These are phyloP conservation scores for Dendrolimus pini DNA, from an alignment of 2,888 invertebrate genomes.

Conservation along the genomic window DNA sequence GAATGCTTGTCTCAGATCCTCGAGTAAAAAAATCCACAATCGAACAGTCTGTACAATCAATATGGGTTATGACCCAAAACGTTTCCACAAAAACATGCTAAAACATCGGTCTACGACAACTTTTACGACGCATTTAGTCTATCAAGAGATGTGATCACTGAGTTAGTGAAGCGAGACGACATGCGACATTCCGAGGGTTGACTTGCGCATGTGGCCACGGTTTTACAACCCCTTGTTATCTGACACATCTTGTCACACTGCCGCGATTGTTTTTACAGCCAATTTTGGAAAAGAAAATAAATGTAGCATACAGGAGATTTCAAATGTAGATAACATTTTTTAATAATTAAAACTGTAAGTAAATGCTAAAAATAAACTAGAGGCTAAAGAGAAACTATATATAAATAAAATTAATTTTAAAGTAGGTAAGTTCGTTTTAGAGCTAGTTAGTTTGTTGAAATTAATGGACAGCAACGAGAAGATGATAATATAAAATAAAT, in stretches of 20 bases:
- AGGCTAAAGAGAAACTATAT: too few relatives aligned
- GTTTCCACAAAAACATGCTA: not conserved
- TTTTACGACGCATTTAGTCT: conserved; percentile 42
- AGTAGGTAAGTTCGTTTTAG: too few relatives aligned
- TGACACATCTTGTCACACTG: conserved; percentile 27
- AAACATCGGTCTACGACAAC: not conserved
- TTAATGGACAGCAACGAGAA: too few relatives aligned
- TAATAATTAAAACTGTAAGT: not conserved
- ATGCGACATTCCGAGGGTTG: conserved; percentile 10
- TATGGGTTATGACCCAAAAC: too few relatives aligned
- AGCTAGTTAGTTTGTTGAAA: too few relatives aligned
- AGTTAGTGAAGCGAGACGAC: conserved; percentile 16
- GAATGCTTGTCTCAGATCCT: too few relatives aligned
- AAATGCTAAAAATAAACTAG: too few relatives aligned
- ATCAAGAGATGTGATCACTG: conserved; percentile 30
- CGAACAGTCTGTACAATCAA: too few relatives aligned
- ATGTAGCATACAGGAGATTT: not conserved
- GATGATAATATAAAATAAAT: too few relatives aligned
- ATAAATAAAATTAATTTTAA: too few relatives aligned
- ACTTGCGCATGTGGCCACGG: conserved; percentile 5
- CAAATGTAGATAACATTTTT: not conserved
- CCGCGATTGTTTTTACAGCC: conserved; percentile 19
- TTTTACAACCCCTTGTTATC: conserved; percentile 26
- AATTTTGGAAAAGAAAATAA: conserved; percentile 18
- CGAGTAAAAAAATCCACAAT: too few relatives aligned